Evolutionary conservation across 1,140 invertebrate species (phyloP), one percentile per base, ranked within the genome.

Genomic region (Calycopis cecrops): DNA sequence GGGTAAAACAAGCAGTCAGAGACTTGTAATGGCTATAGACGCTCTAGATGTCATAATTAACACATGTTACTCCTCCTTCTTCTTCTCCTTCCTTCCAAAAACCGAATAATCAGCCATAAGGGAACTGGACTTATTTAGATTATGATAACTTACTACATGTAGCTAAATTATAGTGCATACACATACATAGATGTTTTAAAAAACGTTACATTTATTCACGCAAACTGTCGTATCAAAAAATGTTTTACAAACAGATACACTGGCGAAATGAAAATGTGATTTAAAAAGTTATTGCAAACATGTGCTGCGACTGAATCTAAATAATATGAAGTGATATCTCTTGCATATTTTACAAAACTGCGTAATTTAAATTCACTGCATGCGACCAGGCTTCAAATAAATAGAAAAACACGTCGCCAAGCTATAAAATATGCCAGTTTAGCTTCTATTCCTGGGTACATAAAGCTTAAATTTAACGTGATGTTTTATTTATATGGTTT

Each of bases 291-390:
- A 57, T 57, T 51, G 50, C 55, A 10, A 16, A 28, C 60, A 59
- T 60, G 60, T 55, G 44, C 56, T 47, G 62, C 53, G 51, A n/a
- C n/a, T n/a, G 60, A 44, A 63, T 67, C 59, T 66, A 70, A 70
- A 71, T 71, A 69, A 74, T 67, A 67, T 62, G 59, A 60, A 57
- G 60, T 59, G 61, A 71, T 67, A 74, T 67, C 69, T 62, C 63
- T 69, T 71, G 68, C 61, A 74, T 74, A 69, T 73, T 75, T 71
- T 61, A 70, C 48, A 64, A 62, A 40, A 66, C 54, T 63, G 55
- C 42, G 48, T 56, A 35, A 71, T 77, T 77, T 68, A 66, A 71
- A 77, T 77, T 73, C 74, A 71, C 60, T 71, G 65, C 73, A 67
- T 62, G 52, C 66, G 55, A 63, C 56, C 58, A 49, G 52, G 55